Conservation (phyloP, 2,797 vertebrate species). For the Sarcoramphus papa region DNA sequence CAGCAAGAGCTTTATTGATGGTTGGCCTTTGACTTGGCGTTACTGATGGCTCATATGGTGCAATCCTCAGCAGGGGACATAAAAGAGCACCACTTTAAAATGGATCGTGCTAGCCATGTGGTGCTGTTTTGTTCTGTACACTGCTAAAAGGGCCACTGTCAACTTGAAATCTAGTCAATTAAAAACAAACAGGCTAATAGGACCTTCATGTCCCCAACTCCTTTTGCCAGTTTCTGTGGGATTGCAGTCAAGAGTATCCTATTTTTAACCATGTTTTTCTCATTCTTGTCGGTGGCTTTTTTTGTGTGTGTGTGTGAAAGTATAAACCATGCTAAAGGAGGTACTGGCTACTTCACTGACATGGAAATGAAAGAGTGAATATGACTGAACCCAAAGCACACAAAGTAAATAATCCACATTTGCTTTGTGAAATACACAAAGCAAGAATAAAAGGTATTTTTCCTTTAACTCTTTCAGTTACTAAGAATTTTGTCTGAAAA, state of each 20-base stretch:
- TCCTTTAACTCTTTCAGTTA: not conserved
- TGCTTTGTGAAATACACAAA: not conserved
- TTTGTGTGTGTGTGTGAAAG: not conserved
- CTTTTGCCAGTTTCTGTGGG: not conserved
- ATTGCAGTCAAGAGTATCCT: not conserved
- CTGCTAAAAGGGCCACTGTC: conserved; percentile 35
- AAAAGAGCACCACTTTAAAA: conserved; percentile 32
- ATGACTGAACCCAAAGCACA: not conserved
- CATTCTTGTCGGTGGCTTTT: not conserved
- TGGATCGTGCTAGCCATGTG: conserved; percentile 33
- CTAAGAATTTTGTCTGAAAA: not conserved
- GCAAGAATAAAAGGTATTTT: not conserved
- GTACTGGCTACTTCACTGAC: not conserved
- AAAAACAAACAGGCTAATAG: conserved; percentile 16
- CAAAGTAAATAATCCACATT: not conserved
- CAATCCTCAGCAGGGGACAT: conserved; percentile 9
- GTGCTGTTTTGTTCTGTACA: conserved; percentile 6
- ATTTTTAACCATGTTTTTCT: not conserved
- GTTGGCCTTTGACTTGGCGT: conserved; percentile 44
- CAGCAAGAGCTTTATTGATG: conserved; percentile 50
- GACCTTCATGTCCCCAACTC: not conserved
- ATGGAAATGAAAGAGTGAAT: not conserved
- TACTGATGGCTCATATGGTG: conserved; percentile 49
- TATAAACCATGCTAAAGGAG: not conserved
- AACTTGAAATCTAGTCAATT: conserved; percentile 25